Evolutionary conservation across 2,797 vertebrate species (phyloP), one percentile per base, ranked within the genome.

Genomic region (Aldrovandia affinis): DNA sequence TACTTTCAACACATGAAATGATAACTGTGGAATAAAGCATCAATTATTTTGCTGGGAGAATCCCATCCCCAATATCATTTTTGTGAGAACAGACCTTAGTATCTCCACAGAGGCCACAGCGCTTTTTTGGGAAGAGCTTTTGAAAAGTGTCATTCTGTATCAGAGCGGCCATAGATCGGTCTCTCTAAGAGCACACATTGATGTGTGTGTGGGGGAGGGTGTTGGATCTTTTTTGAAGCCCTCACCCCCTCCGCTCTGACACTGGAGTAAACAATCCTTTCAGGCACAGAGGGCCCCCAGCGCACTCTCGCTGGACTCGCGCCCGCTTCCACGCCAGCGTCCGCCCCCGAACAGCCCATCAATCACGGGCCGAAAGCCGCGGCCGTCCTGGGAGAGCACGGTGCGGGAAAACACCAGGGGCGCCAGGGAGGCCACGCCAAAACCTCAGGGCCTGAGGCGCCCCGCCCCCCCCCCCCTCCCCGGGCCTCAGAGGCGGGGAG

Each of bases 331-430:
- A 88, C 88, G 89, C 91, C 91, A 90, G 86, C 87, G 91, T 90
- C 88, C 89, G 87, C 87, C 89, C n/a, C 90, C 84, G 79, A 57
- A 57, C 81, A 85, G 33, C 89, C 90, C 91, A 93, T 93, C 91
- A 92, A 93, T 92, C 92, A 91, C 85, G 0, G 15, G 87, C 86
- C n/a, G 80, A 83, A 81, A 89, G 89, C 88, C 89, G 86, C 84
- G 77, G 52, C 81, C 68, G 18, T 87, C 81, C 54, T 6, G 57
- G 22, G 54, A 61, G 70, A 47, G 7, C n/a, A 4, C 7, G 12
- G 70, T 10, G 70, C 70, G 22, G 36, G 39, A 75, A 44, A 75
- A 75, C 70, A n/a, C 70, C 6, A 22, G 6, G 80, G 54, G 80
- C 22, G 55, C 80, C 80, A 81, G 33, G 18, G 22, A 81, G 25